Percentiles rank a stretch among this genome's conserved stretches.
Evolutionary conservation across 1,140 invertebrate genomes (phyloP).

Genomic region (Phocides pigmalion): DNA sequence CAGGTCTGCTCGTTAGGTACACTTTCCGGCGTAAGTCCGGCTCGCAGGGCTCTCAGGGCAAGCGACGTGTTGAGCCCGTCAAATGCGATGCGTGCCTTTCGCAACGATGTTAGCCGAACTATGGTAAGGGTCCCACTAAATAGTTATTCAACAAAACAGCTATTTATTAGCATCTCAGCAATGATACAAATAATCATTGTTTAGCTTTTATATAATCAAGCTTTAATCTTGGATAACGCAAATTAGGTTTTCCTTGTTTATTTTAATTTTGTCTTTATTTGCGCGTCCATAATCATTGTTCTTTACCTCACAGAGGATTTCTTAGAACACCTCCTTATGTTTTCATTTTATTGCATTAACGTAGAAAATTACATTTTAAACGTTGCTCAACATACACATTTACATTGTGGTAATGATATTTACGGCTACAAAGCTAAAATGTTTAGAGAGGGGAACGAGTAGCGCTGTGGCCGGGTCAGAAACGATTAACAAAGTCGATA

Average conservation of each 20-base stretch:
- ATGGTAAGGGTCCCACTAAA: conserved; percentile 76
- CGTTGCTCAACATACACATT: conserved; percentile 12
- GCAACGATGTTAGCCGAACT: conserved; percentile 81
- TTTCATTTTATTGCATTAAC: conserved; percentile 7
- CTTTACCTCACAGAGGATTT: conserved; percentile 47
- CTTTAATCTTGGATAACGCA: conserved; percentile 15
- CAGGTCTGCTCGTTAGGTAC: conserved; percentile 85
- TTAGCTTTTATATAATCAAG: conserved; percentile 8
- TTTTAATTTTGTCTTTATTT: conserved; percentile 42
- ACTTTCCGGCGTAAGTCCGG: conserved; percentile 84
- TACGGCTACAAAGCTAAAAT: conserved; percentile 32
- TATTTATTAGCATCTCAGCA: conserved; percentile 10
- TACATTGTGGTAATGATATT: conserved; percentile 17
- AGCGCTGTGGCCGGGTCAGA: conserved; percentile 54
- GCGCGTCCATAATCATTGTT: conserved; percentile 42
- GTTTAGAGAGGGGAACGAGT: conserved; percentile 36
- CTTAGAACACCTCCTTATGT: conserved; percentile 17
- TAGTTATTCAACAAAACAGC: conserved; percentile 33
- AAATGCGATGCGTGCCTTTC: conserved; percentile 83
- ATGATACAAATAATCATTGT: background rate
- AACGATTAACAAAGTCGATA: conserved; percentile 79
- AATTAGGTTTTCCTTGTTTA: conserved; percentile 15
- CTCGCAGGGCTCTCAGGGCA: conserved; percentile 81
- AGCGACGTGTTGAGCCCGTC: conserved; percentile 77
- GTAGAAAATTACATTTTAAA: conserved; percentile 7